These are phyloP conservation scores for Formica selysi DNA, from an alignment of 1,140 invertebrate genomes.

Conservation along the genomic window DNA sequence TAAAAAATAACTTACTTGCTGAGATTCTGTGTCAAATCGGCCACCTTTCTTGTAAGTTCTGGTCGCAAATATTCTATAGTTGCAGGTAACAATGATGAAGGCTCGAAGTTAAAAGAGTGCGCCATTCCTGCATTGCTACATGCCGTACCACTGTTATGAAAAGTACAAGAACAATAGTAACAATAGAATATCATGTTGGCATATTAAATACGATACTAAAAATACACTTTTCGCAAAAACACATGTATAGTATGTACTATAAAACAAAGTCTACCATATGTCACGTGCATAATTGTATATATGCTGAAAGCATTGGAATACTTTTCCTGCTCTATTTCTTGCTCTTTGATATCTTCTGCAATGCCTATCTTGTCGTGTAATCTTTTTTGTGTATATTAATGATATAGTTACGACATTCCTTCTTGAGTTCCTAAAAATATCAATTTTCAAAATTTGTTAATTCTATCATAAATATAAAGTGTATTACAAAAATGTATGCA, in stretches of 20 bases:
- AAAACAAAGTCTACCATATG: constrained; percentile 72
- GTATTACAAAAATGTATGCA: background rate
- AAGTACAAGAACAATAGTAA: constrained; percentile 37
- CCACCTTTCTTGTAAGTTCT: constrained; percentile 76
- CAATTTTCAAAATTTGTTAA: constrained; percentile 3
- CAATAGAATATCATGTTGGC: background rate
- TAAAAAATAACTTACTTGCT: constrained; percentile 75
- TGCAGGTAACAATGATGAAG: constrained; percentile 49
- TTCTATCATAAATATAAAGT: background rate
- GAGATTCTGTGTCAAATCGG: constrained; percentile 74
- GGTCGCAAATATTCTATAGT: constrained; percentile 70
- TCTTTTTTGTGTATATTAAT: constrained; percentile 61
- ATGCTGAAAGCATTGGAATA: constrained; percentile 77
- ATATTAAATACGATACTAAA: background rate
- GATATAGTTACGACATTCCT: constrained; percentile 59
- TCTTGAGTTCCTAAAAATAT: constrained; percentile 72
- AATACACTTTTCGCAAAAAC: background rate
- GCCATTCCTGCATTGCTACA: constrained; percentile 70
- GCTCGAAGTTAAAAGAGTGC: constrained; percentile 70
- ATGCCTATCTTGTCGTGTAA: constrained; percentile 68
- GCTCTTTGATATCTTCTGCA: constrained; percentile 39
- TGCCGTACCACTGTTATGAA: constrained; percentile 74
- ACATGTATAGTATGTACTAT: background rate
- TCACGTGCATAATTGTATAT: constrained; percentile 79
- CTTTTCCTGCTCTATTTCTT: constrained; percentile 72